Evolutionary conservation across 2,113 vertebrate species (phyloP), one percentile per base, ranked within the genome.

Genomic region (Verasper variegatus): DNA sequence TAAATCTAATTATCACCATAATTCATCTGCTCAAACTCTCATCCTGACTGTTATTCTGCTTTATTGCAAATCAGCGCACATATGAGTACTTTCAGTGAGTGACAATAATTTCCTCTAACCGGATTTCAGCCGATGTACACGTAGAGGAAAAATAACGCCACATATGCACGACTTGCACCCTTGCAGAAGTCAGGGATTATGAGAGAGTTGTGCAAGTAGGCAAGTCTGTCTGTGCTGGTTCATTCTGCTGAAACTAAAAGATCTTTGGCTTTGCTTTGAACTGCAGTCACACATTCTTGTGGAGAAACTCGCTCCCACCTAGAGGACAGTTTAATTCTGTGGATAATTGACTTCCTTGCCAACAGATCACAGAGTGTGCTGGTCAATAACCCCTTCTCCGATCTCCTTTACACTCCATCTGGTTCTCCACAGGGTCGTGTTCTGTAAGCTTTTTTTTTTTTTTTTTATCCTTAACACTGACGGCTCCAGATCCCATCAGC

Each of bases 51-150:
- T 54, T 55, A 58, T 64, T 68, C 27, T 27, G 42, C 60, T 81
- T 77, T 72, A 79, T 65, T 86, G 64, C 57, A 68, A 57, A 76
- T 79, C 60, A 81, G 57, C 49, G 45, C 27, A 12, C 59, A 20
- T 63, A 74, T 54, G 54, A 66, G 23, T 51, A 24, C 21, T 21
- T 74, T 69, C 21, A 62, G 62, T 77, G 40, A 64, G 65, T 42
- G 76, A 26, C 59, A 55, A 51, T 82, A 57, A 76, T 82, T 80
- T 68, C 47, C 35, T 58, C 24, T 74, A 79, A 83, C 72, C 11
- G 26, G 54, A 77, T 85, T 87, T 85, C 71, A 74, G 59, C 24
- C 66, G 23, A 83, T 79, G 56, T 62, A 47, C 64, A 65, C 60
- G 37, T 24, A n/a, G 60, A 45, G 54, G 51, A 21, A 72, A 56